phyloP scores from a whole-genome alignment of 2,113 vertebrate species.

The Ctenomys sociabilis region DNA sequence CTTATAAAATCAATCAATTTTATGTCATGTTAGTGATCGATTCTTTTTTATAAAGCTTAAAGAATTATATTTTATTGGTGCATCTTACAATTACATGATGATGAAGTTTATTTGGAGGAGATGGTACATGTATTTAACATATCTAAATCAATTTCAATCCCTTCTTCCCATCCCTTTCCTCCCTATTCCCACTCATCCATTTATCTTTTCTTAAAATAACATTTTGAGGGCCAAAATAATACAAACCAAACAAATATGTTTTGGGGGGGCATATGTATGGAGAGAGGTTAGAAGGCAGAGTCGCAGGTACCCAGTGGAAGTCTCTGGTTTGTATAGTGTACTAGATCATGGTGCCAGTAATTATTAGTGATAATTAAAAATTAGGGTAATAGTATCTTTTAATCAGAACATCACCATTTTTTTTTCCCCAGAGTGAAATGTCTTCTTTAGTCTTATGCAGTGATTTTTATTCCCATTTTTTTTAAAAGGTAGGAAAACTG shows the following conservation, averaged over 20 bases:
- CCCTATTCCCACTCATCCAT: background rate
- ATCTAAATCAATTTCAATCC: background rate
- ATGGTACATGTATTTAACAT: background rate
- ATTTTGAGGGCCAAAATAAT: background rate
- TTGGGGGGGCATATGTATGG: background rate
- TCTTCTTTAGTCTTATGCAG: background rate
- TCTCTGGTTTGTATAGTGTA: background rate
- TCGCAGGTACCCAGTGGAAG: background rate
- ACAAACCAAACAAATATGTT: background rate
- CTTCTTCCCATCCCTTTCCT: background rate
- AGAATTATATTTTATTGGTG: background rate
- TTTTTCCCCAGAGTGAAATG: background rate
- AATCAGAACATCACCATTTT: background rate
- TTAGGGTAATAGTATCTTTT: background rate
- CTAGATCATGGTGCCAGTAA: background rate
- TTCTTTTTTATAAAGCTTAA: background rate
- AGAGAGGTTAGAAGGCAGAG: no score
- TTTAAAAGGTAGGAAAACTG: background rate
- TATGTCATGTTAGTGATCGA: background rate
- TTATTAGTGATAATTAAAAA: background rate
- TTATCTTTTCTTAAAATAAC: background rate
- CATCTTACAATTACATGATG: background rate
- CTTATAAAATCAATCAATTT: background rate
- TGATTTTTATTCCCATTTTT: background rate
- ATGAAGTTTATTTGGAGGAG: background rate